Evolutionary conservation across 1,140 invertebrate genomes (phyloP).

Genomic region (Doryteuthis pealeii): DNA sequence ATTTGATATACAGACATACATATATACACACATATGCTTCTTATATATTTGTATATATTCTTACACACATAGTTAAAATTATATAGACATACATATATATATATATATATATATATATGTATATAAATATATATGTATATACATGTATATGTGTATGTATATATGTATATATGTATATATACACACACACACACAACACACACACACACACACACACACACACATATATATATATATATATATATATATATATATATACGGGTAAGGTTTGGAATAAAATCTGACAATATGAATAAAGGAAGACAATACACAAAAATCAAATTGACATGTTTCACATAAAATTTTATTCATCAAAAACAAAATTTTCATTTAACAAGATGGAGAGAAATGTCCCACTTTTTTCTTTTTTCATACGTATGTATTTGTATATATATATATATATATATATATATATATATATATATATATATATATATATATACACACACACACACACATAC

Average conservation of each 20-base stretch:
- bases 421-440: neutral
- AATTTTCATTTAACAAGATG: no score
- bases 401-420: neutral
- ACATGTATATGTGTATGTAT: neutral
- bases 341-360: no score
- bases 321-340: no score
- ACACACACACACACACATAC: neutral
- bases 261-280: neutral
- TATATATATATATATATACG: constrained; percentile 2
- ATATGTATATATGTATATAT: constrained; percentile 1
- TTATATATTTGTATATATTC: neutral
- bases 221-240: neutral
- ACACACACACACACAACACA: neutral
- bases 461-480: constrained; percentile 1
- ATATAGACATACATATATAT: neutral
- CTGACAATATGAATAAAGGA: no score
- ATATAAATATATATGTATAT: neutral
- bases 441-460: neutral
- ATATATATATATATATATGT: constrained; percentile 2
- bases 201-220: neutral
- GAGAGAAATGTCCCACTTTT: no score
- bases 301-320: no score
- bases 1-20: neutral
- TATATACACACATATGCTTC: neutral
- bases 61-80: neutral